Evolutionary conservation across 1,140 invertebrate genomes (phyloP), one percentile per base, ranked within the genome.

Genomic region (Bradynema listronoti): DNA sequence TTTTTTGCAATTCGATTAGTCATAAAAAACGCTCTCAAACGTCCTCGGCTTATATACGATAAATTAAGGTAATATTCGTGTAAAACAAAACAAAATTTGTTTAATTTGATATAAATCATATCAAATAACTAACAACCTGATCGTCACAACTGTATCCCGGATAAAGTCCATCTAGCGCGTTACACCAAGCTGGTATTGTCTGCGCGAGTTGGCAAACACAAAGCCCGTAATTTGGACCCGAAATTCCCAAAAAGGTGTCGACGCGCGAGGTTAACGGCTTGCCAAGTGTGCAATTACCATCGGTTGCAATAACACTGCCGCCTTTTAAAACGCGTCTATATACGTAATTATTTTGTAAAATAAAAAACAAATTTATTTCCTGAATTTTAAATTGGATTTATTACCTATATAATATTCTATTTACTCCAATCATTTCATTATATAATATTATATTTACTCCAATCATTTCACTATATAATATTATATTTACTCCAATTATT

Each of bases 181-280:
- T 77, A 45, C 74, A 77, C 73, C 73, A 78, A 5, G 74, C 75
- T n/a, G 75, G 75, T 16, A 77, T 65, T 9, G 73, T 76, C 42
- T 78, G 73, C 29, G 74, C 74, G 16, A 77, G 47, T 63, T 77
- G 74, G 51, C 74, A 77, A 27, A 76, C 66, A 51, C 74, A 77
- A 14, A 77, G 61, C 1, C 72, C 74, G 45, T 75, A 77, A 46
- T 77, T 77, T 1, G 74, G 74, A 0, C 74, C 74, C 33, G 73
- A 50, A 52, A 77, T 77, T 14, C 74, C 74, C 0, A 77, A 52
- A 52, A 77, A 77, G 14, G 74, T 78, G 42, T 77, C 74, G 29
- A 77, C 55, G 9, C 57, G 52, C 24, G 55, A 58, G 19, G 61
- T 56, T 22, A 77, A 49, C 11, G 74, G 72, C 30, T 66, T 51